phyloP scores from a whole-genome alignment of 2,888 invertebrate species.

The Leuctra nigra region DNA sequence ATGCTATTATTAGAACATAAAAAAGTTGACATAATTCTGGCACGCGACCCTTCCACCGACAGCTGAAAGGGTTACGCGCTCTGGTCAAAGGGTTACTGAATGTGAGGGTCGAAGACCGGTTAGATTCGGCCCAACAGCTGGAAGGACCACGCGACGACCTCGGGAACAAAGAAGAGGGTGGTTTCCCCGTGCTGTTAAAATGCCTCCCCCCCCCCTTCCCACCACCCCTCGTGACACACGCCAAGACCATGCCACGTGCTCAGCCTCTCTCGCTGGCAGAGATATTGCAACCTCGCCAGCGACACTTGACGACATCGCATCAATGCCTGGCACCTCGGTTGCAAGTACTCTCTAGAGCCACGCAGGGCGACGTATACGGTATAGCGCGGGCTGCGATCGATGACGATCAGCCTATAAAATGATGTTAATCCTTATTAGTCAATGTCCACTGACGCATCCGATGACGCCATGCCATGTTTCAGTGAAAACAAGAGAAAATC shows the following conservation, averaged over 20 bases:
- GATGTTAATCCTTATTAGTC: too few relatives aligned
- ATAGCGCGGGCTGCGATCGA: too few relatives aligned
- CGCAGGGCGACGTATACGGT: too few relatives aligned
- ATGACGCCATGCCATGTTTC: conserved; percentile 27
- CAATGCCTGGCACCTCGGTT: too few relatives aligned
- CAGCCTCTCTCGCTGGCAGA: not conserved
- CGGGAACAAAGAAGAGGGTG: too few relatives aligned
- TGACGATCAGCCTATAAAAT: too few relatives aligned
- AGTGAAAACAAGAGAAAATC: conserved; percentile 24
- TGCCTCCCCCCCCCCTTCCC: too few relatives aligned
- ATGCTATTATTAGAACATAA: conserved; percentile 1
- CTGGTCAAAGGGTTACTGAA: not conserved
- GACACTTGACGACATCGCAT: too few relatives aligned
- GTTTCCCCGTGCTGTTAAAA: too few relatives aligned
- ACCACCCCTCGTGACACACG: too few relatives aligned
- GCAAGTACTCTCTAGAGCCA: too few relatives aligned
- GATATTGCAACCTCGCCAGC: not conserved
- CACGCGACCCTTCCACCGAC: not conserved
- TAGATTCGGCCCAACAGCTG: not conserved
- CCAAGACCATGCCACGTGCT: not conserved
- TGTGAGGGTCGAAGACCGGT: conserved; percentile 10
- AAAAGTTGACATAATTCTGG: not conserved
- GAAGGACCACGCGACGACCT: not conserved
- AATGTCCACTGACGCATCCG: not conserved
- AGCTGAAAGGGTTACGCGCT: conserved; percentile 12